Percentiles rank a stretch among this genome's conserved stretches.
phyloP scores from a whole-genome alignment of 2,113 vertebrate species.

The Hippocampus barbouri region DNA sequence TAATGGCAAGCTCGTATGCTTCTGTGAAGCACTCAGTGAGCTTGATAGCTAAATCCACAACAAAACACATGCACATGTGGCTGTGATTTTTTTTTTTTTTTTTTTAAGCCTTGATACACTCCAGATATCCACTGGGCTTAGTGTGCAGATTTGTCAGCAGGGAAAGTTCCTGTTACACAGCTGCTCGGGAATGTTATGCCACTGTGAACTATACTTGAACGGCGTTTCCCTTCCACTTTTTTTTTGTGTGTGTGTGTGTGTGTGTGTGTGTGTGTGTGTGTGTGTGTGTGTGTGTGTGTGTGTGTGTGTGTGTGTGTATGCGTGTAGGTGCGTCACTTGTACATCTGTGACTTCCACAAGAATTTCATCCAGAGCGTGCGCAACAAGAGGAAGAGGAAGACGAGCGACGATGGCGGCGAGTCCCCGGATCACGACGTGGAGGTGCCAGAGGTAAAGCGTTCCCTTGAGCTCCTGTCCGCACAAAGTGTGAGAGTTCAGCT shows the following conservation, averaged over 20 bases:
- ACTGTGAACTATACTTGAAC: neutral
- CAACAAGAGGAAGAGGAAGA: constrained; percentile 98
- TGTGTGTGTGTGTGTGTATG: neutral
- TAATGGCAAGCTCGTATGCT: neutral
- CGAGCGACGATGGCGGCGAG: constrained; percentile 94
- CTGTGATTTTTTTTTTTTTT: neutral
- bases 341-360: constrained; percentile 99
- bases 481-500: too few relatives aligned
- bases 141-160: neutral
- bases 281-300: neutral
- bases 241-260: too few relatives aligned
- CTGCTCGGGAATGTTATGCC: neutral
- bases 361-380: constrained; percentile 98
- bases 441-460: constrained; percentile 83
- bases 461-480: neutral
- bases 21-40: neutral
- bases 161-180: neutral
- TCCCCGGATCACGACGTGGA: constrained; percentile 94
- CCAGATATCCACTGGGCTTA: neutral
- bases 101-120: neutral
- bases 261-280: neutral
- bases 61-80: neutral
- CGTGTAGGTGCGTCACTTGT: constrained; percentile 88
- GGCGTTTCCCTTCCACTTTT: neutral
- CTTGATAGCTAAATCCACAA: neutral